Evolutionary conservation across 1,140 invertebrate species (phyloP), one percentile per base, ranked within the genome.

Genomic region (Sycobia sp.): DNA sequence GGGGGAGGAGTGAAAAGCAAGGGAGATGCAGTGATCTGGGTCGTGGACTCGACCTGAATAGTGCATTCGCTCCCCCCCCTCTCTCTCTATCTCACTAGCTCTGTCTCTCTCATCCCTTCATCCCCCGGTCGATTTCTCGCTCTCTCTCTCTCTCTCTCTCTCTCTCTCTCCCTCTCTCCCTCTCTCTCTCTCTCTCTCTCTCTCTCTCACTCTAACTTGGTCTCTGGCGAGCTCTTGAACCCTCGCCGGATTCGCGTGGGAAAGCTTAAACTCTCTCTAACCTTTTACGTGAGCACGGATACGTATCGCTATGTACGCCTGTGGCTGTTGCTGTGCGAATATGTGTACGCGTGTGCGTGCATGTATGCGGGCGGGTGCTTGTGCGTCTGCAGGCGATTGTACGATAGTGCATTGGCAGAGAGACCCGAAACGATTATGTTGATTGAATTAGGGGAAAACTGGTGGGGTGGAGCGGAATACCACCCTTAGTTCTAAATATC

Each of bases 11-110:
- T n/a, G n/a, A n/a, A n/a, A n/a, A 14, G 23, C 11, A 29, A 46
- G 23, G 16, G 16, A 36, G 39, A 41, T n/a, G 32, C n/a, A n/a
- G n/a, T 34, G 32, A 62, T 55, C 34, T 55, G 43, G 60, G 51
- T 62, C 60, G 51, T 14, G 32, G 34, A 62, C 22, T 43, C 60
- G 43, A 62, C 60, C 60, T 49, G 51, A 55, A 62, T 62, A 62
- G 49, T 62, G 44, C 39, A 50, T 36, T 34, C 36, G 43, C 41
- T 54, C 34, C 8, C 27, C 43, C 36, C n/a, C 20, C 0, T n/a
- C n/a, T n/a, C n/a, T n/a, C n/a, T n/a, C n/a, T n/a, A n/a, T n/a
- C n/a, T n/a, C n/a, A n/a, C n/a, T n/a, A n/a, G n/a, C n/a, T n/a
- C n/a, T n/a, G n/a, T n/a, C n/a, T n/a, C n/a, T n/a, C n/a, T n/a